Evolutionary conservation across 2,888 invertebrate species (phyloP).

Genomic region (Parthenolecanium corni): DNA sequence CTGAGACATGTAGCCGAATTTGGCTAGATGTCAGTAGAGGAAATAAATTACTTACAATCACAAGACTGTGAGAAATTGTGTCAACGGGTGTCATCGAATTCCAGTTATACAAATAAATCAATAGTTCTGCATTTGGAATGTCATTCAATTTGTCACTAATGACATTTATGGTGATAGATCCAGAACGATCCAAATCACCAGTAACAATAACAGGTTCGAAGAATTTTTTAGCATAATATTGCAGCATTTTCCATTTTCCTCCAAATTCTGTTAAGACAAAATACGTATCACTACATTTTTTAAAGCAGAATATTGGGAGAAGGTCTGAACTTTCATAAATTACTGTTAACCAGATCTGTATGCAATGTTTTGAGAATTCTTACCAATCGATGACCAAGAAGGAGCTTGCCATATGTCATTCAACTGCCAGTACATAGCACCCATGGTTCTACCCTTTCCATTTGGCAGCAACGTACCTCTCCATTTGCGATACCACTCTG

Average conservation of each 20-base stretch:
- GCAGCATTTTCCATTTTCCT: conserved; percentile 76
- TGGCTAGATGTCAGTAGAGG: too few relatives aligned
- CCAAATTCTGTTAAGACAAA: conserved; percentile 48
- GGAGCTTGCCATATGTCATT: conserved; percentile 98
- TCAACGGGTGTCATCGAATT: conserved; percentile 30
- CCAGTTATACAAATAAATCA: conserved; percentile 31
- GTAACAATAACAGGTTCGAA: conserved; percentile 62
- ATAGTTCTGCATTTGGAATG: conserved; percentile 29
- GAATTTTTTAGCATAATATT: conserved; percentile 77
- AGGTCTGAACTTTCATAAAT: too few relatives aligned
- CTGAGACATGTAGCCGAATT: too few relatives aligned
- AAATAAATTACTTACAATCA: neutral
- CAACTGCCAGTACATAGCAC: conserved; percentile 94
- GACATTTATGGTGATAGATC: conserved; percentile 34
- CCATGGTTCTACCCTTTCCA: conserved; percentile 75
- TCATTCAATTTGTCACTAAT: conserved; percentile 34
- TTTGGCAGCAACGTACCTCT: conserved; percentile 40
- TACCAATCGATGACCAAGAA: conserved; percentile 85
- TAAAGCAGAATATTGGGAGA: too few relatives aligned
- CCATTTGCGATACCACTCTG: conserved; percentile 66
- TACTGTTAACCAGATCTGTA: neutral
- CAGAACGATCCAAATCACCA: conserved; percentile 33
- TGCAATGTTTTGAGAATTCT: neutral
- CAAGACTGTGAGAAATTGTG: neutral
- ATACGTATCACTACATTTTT: too few relatives aligned